Evolutionary conservation across 2,113 vertebrate genomes (phyloP).

Genomic region (Leucosticte australis): DNA sequence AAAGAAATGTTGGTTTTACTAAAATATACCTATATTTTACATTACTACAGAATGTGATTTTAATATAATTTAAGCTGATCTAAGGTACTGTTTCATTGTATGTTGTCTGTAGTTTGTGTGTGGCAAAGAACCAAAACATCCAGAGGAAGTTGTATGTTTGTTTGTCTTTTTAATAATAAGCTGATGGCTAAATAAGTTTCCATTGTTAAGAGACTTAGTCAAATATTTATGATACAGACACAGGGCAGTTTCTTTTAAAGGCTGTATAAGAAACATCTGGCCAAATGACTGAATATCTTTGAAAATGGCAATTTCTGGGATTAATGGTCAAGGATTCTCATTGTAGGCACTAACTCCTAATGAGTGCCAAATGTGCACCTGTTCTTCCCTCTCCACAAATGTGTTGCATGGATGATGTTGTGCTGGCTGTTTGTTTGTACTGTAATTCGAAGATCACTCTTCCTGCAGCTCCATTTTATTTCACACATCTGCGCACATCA

Average conservation of each 20-base stretch:
- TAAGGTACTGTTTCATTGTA: conserved; percentile 15
- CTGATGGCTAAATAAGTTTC: conserved; percentile 49
- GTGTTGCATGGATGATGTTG: background rate
- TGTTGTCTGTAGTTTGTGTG: conserved; percentile 13
- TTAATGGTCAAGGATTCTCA: conserved; percentile 22
- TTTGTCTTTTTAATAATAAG: conserved; percentile 46
- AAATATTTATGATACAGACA: conserved; percentile 27
- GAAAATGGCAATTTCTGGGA: conserved; percentile 10
- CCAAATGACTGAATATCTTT: background rate
- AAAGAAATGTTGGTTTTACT: background rate
- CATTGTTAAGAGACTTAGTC: conserved; percentile 36
- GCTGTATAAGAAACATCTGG: conserved; percentile 2
- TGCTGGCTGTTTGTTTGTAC: background rate
- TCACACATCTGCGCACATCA: background rate
- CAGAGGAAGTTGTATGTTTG: background rate
- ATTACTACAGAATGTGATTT: background rate
- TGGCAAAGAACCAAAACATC: conserved; percentile 39
- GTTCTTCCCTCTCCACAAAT: background rate
- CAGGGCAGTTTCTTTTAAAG: conserved; percentile 3
- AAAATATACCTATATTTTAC: background rate
- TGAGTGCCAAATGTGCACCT: conserved; percentile 26
- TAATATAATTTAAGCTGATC: background rate
- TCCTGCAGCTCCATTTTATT: background rate
- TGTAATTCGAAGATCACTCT: background rate
- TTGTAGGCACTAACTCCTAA: background rate